Evolutionary conservation across 2,888 invertebrate species (phyloP).

Genomic region (Omphaloscelis lunosa): DNA sequence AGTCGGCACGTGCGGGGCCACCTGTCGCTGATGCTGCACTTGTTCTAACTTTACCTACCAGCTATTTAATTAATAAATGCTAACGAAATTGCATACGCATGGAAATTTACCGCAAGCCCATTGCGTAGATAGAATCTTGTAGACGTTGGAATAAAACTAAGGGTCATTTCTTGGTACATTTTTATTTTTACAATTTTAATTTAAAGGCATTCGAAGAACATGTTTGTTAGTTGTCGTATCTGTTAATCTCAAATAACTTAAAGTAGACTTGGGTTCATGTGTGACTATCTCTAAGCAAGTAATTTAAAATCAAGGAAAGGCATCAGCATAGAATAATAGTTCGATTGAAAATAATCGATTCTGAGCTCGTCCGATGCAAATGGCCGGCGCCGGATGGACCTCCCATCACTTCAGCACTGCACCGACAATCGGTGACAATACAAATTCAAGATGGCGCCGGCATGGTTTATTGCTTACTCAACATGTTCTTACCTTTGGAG

Average conservation of each 20-base stretch:
- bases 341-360: slow-evolving; percentile 81
- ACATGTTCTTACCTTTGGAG: slow-evolving; percentile 75
- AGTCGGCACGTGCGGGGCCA: slow-evolving; percentile 88
- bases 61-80: slow-evolving; percentile 65
- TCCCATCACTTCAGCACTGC: slow-evolving; percentile 85
- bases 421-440: slow-evolving; percentile 81
- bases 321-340: slow-evolving; percentile 67
- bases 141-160: slow-evolving; percentile 10
- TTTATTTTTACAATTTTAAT: slow-evolving; percentile 13
- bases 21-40: slow-evolving; percentile 88
- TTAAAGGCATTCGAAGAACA: slow-evolving; percentile 7
- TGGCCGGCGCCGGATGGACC: slow-evolving; percentile 90
- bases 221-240: slow-evolving; percentile 26
- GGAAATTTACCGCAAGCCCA: slow-evolving; percentile 17
- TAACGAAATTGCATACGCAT: slow-evolving; percentile 63
- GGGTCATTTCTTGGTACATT: slow-evolving; percentile 17
- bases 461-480: slow-evolving; percentile 80
- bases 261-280: slow-evolving; percentile 26
- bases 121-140: slow-evolving; percentile 18
- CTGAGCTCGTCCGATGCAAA: slow-evolving; percentile 87
- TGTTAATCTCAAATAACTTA: slow-evolving; percentile 40
- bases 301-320: slow-evolving; percentile 63
- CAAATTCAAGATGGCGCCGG: slow-evolving; percentile 89
- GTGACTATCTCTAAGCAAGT: slow-evolving; percentile 55
- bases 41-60: slow-evolving; percentile 69